Percentiles rank a stretch among this genome's conserved stretches.
Conservation (phyloP, 1,140 invertebrate genomes). For the Eumeta japonica region DNA sequence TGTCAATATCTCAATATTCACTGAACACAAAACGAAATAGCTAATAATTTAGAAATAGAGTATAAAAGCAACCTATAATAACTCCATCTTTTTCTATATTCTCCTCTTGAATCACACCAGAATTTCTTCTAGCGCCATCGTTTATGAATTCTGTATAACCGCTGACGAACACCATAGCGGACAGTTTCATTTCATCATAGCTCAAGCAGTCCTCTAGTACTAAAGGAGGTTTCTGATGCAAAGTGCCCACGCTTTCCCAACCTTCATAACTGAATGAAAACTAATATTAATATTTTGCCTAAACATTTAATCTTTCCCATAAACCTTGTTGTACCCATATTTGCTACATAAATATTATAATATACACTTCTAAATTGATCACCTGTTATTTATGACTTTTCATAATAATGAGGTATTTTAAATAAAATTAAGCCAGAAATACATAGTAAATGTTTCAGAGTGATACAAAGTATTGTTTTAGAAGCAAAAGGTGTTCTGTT, state of each 20-base stretch:
- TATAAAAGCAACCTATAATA: slow-evolving; percentile 41
- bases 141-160: slow-evolving; percentile 66
- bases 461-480: no score
- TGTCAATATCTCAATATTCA: not conserved
- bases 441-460: no score
- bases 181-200: slow-evolving; percentile 63
- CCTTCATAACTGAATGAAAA: slow-evolving; percentile 31
- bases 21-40: not conserved
- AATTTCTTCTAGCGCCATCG: slow-evolving; percentile 61
- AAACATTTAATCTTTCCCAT: no score
- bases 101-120: slow-evolving; percentile 44
- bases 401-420: no score
- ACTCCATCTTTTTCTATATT: slow-evolving; percentile 22
- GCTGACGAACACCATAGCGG: slow-evolving; percentile 62
- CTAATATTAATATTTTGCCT: no score
- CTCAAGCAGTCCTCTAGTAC: slow-evolving; percentile 56
- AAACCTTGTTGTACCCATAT: no score
- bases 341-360: no score
- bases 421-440: no score
- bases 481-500: no score
- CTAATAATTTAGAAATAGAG: not conserved
- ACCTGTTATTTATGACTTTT: no score
- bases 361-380: no score
- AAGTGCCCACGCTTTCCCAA: slow-evolving; percentile 39
- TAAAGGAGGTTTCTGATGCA: slow-evolving; percentile 39